phyloP scores from a whole-genome alignment of 1,140 invertebrate species.

The Whitmania pigra region DNA sequence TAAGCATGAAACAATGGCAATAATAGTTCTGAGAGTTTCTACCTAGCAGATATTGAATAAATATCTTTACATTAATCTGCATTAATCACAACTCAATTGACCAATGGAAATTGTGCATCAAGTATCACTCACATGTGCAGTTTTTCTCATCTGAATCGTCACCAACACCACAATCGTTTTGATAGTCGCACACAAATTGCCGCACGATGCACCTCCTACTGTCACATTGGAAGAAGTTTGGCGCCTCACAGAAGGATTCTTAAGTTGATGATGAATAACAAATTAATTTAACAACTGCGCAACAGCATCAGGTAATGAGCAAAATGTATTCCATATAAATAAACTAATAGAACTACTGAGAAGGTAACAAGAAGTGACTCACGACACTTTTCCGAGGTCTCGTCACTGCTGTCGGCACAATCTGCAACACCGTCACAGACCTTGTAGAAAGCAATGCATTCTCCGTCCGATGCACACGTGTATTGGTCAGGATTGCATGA shows the following conservation, averaged over 20 bases:
- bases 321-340: too few species aligned
- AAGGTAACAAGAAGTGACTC: too few species aligned
- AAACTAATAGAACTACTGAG: too few species aligned
- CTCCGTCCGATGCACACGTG: conserved; percentile 43
- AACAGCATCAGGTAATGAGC: too few species aligned
- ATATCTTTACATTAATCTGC: too few species aligned
- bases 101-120: not conserved
- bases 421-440: conserved; percentile 59
- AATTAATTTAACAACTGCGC: too few species aligned
- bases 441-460: conserved; percentile 51
- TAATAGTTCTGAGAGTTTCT: not conserved
- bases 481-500: conserved; percentile 17
- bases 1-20: not conserved
- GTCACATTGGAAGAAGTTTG: conserved; percentile 29
- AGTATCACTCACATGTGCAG: conserved; percentile 24
- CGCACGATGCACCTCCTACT: conserved; percentile 27
- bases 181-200: conserved; percentile 28
- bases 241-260: conserved; percentile 16
- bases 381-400: conserved; percentile 40
- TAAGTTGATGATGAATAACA: not conserved
- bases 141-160: conserved; percentile 30
- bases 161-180: conserved; percentile 27
- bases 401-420: conserved; percentile 56
- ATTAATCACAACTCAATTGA: not conserved
- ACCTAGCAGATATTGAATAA: not conserved